Evolutionary conservation across 2,797 vertebrate genomes (phyloP).

Genomic region (Bufotes viridis): DNA sequence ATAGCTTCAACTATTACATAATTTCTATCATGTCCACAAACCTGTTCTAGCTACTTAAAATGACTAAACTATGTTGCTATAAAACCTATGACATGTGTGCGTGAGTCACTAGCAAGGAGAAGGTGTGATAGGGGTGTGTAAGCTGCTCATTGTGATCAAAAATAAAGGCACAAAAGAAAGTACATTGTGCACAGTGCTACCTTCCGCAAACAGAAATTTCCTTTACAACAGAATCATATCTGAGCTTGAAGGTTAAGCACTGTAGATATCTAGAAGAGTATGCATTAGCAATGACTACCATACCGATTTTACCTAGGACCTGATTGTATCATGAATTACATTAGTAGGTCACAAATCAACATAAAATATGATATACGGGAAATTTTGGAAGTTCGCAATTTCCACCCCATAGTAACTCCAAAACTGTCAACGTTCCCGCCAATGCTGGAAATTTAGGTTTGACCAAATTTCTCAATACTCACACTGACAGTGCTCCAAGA

Average conservation of each 20-base stretch:
- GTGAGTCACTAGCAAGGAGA: slow-evolving; percentile 12
- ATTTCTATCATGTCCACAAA: not conserved
- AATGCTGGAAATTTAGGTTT: no score
- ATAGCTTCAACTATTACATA: slow-evolving; percentile 12
- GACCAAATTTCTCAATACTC: no score
- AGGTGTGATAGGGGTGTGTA: slow-evolving; percentile 23
- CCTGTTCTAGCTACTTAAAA: not conserved
- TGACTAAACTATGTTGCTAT: not conserved
- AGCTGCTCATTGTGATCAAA: not conserved
- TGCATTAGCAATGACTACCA: not conserved
- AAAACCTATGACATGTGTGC: not conserved
- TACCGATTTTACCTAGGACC: not conserved
- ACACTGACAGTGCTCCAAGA: no score
- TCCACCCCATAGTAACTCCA: no score
- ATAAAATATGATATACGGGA: not conserved
- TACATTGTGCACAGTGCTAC: not conserved
- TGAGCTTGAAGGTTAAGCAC: not conserved
- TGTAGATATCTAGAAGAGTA: not conserved
- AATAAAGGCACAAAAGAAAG: slow-evolving; percentile 1
- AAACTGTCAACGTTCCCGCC: no score
- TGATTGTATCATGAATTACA: not conserved
- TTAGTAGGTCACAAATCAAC: not conserved
- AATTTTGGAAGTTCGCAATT: no score
- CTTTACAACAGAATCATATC: not conserved
- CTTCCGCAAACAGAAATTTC: slow-evolving; percentile 1